Evolutionary conservation across 2,888 invertebrate species (phyloP).

Genomic region (Brachyptera putata): DNA sequence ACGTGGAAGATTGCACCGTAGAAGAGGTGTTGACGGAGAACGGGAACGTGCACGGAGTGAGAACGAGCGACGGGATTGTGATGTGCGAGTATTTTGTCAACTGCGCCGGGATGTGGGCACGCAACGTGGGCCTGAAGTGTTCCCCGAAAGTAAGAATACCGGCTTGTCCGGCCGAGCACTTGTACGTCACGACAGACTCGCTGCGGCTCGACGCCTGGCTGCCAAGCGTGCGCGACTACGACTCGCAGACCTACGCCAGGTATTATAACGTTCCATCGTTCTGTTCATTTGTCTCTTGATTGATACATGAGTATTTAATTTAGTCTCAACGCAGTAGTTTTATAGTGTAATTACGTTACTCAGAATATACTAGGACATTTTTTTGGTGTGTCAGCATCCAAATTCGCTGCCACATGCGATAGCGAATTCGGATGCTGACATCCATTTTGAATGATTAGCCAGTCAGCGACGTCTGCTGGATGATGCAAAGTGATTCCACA

Average conservation of each 20-base stretch:
- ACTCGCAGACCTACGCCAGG: slow-evolving; percentile 57
- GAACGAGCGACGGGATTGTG: slow-evolving; percentile 56
- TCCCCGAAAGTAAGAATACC: slow-evolving; percentile 60
- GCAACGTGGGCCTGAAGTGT: slow-evolving; percentile 56
- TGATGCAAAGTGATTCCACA: too few relatives aligned
- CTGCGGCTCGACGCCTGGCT: slow-evolving; percentile 42
- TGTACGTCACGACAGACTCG: slow-evolving; percentile 57
- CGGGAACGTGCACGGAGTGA: slow-evolving; percentile 53
- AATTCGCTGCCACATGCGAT: too few relatives aligned
- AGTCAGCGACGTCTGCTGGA: too few relatives aligned
- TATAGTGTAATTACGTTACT: too few relatives aligned
- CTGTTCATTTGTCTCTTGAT: too few relatives aligned
- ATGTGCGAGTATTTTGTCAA: slow-evolving; percentile 62
- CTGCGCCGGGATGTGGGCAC: slow-evolving; percentile 65
- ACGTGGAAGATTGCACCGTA: slow-evolving; percentile 57
- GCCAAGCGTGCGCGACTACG: slow-evolving; percentile 61
- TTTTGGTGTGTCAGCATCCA: too few relatives aligned
- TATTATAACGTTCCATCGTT: too few relatives aligned
- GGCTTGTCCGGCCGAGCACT: slow-evolving; percentile 65
- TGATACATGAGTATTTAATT: too few relatives aligned
- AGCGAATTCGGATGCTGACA: too few relatives aligned
- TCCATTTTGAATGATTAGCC: too few relatives aligned
- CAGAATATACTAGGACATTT: too few relatives aligned
- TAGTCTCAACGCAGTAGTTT: too few relatives aligned
- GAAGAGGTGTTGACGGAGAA: slow-evolving; percentile 55